Evolutionary conservation across 2,888 invertebrate species (phyloP), one percentile per base, ranked within the genome.

Genomic region (Philaethria dido): DNA sequence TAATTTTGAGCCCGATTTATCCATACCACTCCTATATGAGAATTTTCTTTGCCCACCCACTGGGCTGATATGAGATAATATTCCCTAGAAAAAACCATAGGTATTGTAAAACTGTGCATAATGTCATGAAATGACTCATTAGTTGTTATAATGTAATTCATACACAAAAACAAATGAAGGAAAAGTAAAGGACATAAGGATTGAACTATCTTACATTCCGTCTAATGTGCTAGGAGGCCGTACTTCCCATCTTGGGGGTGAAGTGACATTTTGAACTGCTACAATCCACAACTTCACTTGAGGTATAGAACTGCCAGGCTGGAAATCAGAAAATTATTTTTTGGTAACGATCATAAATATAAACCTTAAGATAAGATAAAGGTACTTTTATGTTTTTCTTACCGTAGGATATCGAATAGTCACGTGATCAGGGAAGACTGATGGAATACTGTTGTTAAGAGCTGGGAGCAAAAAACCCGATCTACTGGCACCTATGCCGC

Each of bases 1-100:
- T 97, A 94, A 87, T 99, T 99, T 91, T 99, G 99, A 52, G 97
- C 96, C 76, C 99, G 94, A 87, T 98, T 98, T 95, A 98, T 96
- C 97, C 98, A 99, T 66, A 98, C 96, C 60, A 97, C 96, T 61
- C 97, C 95, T 73, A 98, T 94, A 83, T 96, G 95, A 71, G 94
- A 93, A 86, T 96, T 96, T 78, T 94, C 94, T 80, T 95, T 94
- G 78, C 96, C 95, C 78, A 97, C 95, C 98, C 98, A 99, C 72
- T 96, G 95, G 69, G 98, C 98, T 76, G 97, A 97, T 84, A 97
- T 98, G 84, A 99, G 93, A 92, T 99, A 98, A 92, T 96, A 96
- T 82, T 98, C 98, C 89, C 98, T 98, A 92, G 47, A 91, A 92
- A 77, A 50, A 70, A 52, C 44, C 39, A 84, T 62, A 16, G 54